phyloP scores from a whole-genome alignment of 2,888 invertebrate genomes.

The Hymenopus coronatus region DNA sequence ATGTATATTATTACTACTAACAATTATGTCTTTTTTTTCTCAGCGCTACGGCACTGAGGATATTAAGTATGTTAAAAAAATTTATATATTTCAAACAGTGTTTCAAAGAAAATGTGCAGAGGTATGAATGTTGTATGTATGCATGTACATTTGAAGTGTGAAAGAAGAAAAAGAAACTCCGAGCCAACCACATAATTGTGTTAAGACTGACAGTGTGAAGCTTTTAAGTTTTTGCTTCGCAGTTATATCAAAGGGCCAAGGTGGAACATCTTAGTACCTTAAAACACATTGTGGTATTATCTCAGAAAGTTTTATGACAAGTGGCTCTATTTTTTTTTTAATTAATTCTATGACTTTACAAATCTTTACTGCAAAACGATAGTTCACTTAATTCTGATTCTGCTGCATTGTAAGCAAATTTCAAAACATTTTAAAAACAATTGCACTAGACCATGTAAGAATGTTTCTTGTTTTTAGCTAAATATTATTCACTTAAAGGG shows the following conservation, averaged over 20 bases:
- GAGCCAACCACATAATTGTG: constrained; percentile 7
- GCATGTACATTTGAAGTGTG: neutral
- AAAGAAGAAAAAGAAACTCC: neutral
- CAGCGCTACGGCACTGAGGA: neutral
- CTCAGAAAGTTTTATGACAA: neutral
- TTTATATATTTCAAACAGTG: neutral
- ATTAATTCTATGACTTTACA: neutral
- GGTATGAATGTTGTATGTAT: neutral
- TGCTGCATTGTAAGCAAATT: neutral
- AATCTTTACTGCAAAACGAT: neutral
- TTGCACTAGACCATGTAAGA: too few species aligned
- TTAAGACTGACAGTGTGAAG: constrained; percentile 5
- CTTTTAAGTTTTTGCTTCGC: neutral
- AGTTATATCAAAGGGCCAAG: neutral
- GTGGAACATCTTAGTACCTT: neutral
- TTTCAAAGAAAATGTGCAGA: neutral
- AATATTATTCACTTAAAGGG: too few species aligned
- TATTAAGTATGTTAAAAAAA: neutral
- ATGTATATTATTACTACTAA: neutral
- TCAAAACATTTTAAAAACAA: neutral
- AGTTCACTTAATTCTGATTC: neutral
- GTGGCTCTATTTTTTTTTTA: neutral
- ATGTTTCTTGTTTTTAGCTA: too few species aligned
- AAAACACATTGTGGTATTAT: neutral
- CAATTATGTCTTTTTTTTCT: neutral